phyloP scores from a whole-genome alignment of 35 echinoderm and acorn worm genomes.

The Heliocidaris tuberculata region DNA sequence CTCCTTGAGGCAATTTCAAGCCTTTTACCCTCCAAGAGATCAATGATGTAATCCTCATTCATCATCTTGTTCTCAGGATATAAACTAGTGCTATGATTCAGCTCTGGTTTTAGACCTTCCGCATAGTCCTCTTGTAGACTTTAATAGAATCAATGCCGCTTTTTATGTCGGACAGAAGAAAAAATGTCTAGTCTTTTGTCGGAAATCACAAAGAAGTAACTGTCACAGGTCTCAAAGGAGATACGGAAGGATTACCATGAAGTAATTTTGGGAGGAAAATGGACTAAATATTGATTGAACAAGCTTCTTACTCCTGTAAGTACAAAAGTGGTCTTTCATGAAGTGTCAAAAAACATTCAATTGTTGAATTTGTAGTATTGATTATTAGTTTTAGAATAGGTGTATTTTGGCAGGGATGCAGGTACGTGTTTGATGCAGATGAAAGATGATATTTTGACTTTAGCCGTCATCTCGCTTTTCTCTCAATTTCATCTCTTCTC shows the following conservation, averaged over 20 bases:
- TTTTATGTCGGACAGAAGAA: not conserved
- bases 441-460: not conserved
- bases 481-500: not conserved
- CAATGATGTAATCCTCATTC: not conserved
- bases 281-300: not conserved
- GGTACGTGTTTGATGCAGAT: not conserved
- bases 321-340: constrained; percentile 3
- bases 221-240: not conserved
- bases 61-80: not conserved
- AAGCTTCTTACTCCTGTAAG: not conserved
- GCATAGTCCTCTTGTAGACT: not conserved
- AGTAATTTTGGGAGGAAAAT: not conserved
- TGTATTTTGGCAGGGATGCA: not conserved
- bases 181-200: not conserved
- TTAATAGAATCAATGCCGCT: not conserved
- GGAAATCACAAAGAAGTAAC: not conserved
- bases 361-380: not conserved
- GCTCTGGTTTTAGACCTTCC: not conserved
- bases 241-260: not conserved
- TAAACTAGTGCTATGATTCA: not conserved
- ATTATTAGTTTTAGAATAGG: not conserved
- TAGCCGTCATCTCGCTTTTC: not conserved
- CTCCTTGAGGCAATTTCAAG: not conserved
- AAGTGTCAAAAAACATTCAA: not conserved
- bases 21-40: not conserved